Base-by-base conservation (phyloP, 2,888 invertebrate species). In the Ferrisia virgata region DNA sequence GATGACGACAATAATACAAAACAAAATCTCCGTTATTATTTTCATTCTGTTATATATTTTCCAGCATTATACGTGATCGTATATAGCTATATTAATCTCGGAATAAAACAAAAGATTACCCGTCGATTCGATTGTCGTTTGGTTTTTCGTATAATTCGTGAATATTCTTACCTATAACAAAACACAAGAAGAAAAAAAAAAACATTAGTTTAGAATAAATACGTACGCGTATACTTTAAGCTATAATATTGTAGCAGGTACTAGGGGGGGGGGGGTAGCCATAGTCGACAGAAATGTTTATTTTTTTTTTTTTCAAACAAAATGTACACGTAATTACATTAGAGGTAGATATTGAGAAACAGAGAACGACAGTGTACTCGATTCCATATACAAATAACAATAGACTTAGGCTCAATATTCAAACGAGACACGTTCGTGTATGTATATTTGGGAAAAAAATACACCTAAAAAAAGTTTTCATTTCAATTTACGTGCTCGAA, bases 81-180 rank as follows among this genome's bases (percentile, higher is more conserved):
- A 28, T 28, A n/a, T n/a, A n/a, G n/a, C n/a, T n/a, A n/a, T n/a
- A 18, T 58, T 58, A 18, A 58, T 33, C 33, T 72, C 72, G 13
- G 33, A 72, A 72, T 72, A 72, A 72, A 72, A 72, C 72, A 72
- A 64, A 72, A 72, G 72, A 72, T 72, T 33, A 72, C 31, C 31
- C 22, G 72, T 72, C 1, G 6, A n/a, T 33, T 15, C 36, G 2
- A 72, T 72, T 33, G 72, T 33, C 3, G 72, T 18, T 72, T 31
- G 33, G 33, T 72, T n/a, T n/a, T n/a, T n/a, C n/a, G n/a, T n/a
- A n/a, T n/a, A n/a, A 33, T 72, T 72, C 33, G 72, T 72, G 13
- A n/a, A 33, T 72, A 72, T 72, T 31, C 33, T 72, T 72, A 72
- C 72, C 72, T 72, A 33, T 3, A 72, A 72, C 64, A 64, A n/a